Evolutionary conservation across 2,113 vertebrate species (phyloP).

Genomic region (Hippocampus comes): DNA sequence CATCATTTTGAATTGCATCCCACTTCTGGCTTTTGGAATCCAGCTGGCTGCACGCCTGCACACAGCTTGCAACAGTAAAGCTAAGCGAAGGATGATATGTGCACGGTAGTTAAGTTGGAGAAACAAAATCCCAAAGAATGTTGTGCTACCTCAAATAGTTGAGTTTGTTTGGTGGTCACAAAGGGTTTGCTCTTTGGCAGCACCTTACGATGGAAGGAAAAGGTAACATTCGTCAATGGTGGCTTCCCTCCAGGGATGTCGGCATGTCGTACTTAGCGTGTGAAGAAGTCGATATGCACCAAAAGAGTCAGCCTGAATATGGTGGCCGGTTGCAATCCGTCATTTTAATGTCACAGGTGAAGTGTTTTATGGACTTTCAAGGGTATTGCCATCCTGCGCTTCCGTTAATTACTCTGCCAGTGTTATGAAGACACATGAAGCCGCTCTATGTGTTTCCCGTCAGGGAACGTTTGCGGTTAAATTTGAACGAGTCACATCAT

Average conservation of each 20-base stretch:
- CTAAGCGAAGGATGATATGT: background rate
- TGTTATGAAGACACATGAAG: conserved; percentile 9
- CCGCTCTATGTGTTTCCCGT: conserved; percentile 6
- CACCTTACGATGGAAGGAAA: background rate
- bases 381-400: background rate
- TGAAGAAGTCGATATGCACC: background rate
- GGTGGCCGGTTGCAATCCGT: conserved; percentile 3
- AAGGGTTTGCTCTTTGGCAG: conserved; percentile 2
- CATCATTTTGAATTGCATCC: background rate
- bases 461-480: background rate
- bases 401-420: conserved; percentile 7
- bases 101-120: background rate
- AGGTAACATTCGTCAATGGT: conserved; percentile 7
- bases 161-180: conserved; percentile 1
- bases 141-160: conserved; percentile 1
- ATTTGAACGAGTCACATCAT: conserved; percentile 12
- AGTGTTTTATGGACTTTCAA: conserved; percentile 15
- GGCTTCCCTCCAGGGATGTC: background rate
- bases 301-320: conserved; percentile 6
- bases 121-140: background rate
- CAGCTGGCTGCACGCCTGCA: background rate
- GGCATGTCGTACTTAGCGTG: conserved; percentile 7
- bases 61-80: background rate
- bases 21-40: background rate
- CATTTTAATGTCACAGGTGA: conserved; percentile 13